A percentile compares a stretch with the other conserved stretches of the same genome.
Conservation (phyloP, 2,113 vertebrate species). For the Australoheros scitulus region DNA sequence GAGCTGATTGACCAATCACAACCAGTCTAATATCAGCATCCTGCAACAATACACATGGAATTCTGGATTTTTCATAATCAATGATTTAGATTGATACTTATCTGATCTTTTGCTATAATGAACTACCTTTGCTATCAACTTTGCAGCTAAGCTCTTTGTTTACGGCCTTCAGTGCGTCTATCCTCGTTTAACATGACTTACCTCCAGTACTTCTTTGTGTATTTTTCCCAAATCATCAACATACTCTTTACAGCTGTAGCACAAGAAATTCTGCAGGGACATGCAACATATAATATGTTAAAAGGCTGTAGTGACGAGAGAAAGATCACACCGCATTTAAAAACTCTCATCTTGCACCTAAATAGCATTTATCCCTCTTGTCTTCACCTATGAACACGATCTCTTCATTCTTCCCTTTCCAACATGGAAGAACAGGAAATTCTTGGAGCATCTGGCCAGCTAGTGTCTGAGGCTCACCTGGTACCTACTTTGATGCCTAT, state of each 20-base stretch:
- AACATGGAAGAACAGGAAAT: neutral
- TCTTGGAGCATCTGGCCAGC: constrained; percentile 21
- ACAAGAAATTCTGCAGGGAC: constrained; percentile 89
- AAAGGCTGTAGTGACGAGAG: neutral
- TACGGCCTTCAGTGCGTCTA: neutral
- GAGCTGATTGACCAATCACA: constrained; percentile 91
- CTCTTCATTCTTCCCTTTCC: constrained; percentile 8
- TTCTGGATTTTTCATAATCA: neutral
- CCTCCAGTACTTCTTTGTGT: constrained; percentile 81
- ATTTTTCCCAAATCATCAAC: constrained; percentile 93
- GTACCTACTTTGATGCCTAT: constrained; percentile 18
- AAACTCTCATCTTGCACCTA: constrained; percentile 11
- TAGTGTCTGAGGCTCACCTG: constrained; percentile 23
- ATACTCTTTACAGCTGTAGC: constrained; percentile 93
- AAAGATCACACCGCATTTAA: neutral
- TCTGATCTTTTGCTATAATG: neutral
- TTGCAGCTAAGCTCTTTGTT: neutral
- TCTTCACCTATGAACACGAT: constrained; percentile 30
- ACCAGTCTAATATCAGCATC: constrained; percentile 86
- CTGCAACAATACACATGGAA: constrained; percentile 69
- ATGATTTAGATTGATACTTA: neutral
- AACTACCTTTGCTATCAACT: neutral
- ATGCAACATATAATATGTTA: neutral
- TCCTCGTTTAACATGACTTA: constrained; percentile 65
- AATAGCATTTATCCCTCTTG: neutral